Evolutionary conservation across 2,113 vertebrate genomes (phyloP), one percentile per base, ranked within the genome.

Genomic region (Dasyurus viverrinus): DNA sequence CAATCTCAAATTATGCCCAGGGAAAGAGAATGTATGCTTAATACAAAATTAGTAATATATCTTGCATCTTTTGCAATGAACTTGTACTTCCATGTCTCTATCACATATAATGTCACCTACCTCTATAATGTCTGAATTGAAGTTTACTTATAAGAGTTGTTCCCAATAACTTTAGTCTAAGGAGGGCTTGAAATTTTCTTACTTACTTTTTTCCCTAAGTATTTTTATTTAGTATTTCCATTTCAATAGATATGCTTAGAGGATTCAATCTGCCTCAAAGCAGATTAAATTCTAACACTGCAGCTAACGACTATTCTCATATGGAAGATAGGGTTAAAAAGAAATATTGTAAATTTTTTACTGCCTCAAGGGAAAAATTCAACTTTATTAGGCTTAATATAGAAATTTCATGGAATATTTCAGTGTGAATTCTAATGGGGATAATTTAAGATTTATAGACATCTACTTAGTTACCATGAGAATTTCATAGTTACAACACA

Each of bases 241-340:
- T 50, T 93, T 95, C 50, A 92, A 50, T 55, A 93, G 54, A 5
- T 60, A 90, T n/a, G 92, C 19, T 53, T 76, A 89, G 25, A 91
- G 23, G 53, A 94, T 91, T 84, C 54, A 53, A 10, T n/a, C n/a
- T n/a, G n/a, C n/a, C n/a, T n/a, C 30, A 42, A 92, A 90, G 54
- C 27, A 54, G 94, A 90, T 53, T 54, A 91, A 96, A 96, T 95
- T 60, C 42, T 53, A 92, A 94, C 93, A 91, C 93, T 94, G n/a
- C n/a, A n/a, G n/a, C n/a, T n/a, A n/a, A 25, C 93, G 97, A 94
- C 93, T 93, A 68, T 93, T 96, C 91, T 90, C 22, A 68, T 92
- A 89, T 84, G n/a, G 36, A 93, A 52, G 3, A 94, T 94, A 68
- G 68, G 68, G 12, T n/a, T n/a, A 84, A 11, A 94, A 95, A 93